A percentile compares a stretch with the other conserved stretches of the same genome.
phyloP scores from a whole-genome alignment of 2,113 vertebrate species.

The Thunnus maccoyii region DNA sequence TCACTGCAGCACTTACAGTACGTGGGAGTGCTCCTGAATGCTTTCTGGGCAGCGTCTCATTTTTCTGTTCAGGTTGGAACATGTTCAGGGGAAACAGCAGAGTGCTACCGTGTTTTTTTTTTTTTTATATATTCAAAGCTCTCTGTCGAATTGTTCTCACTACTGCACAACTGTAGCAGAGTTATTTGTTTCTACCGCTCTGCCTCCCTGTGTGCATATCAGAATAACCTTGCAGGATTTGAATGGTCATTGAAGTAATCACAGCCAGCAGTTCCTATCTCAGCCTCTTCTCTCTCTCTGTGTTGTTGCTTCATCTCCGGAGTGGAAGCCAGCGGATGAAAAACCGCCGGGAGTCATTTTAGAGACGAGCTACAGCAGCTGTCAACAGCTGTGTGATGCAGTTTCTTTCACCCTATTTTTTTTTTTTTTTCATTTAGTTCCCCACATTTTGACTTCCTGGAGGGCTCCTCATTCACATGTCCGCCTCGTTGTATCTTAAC shows the following conservation, averaged over 20 bases:
- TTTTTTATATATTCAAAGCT: not conserved
- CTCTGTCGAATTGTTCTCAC: not conserved
- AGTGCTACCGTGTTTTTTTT: not conserved
- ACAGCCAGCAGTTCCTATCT: slow-evolving; percentile 26
- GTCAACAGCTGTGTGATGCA: slow-evolving; percentile 5
- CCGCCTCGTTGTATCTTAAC: too few relatives aligned
- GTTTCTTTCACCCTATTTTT: not conserved
- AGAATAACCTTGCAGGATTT: slow-evolving; percentile 54
- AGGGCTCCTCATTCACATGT: too few relatives aligned
- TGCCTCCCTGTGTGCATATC: slow-evolving; percentile 9
- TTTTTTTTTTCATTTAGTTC: slow-evolving; percentile 5
- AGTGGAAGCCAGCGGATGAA: slow-evolving; percentile 25
- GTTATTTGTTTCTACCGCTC: not conserved
- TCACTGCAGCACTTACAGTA: not conserved
- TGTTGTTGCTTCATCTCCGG: not conserved
- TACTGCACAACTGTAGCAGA: not conserved
- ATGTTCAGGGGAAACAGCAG: slow-evolving; percentile 11
- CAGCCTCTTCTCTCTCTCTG: not conserved
- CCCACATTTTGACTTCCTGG: not conserved
- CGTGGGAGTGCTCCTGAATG: not conserved
- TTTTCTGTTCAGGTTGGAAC: slow-evolving; percentile 13
- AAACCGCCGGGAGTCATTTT: slow-evolving; percentile 45
- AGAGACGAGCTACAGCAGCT: slow-evolving; percentile 29
- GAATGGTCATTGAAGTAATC: slow-evolving; percentile 55
- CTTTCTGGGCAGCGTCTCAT: not conserved